A percentile compares a stretch with the other conserved stretches of the same genome.
phyloP scores from a whole-genome alignment of 2,113 vertebrate genomes.

The Apaloderma vittatum region DNA sequence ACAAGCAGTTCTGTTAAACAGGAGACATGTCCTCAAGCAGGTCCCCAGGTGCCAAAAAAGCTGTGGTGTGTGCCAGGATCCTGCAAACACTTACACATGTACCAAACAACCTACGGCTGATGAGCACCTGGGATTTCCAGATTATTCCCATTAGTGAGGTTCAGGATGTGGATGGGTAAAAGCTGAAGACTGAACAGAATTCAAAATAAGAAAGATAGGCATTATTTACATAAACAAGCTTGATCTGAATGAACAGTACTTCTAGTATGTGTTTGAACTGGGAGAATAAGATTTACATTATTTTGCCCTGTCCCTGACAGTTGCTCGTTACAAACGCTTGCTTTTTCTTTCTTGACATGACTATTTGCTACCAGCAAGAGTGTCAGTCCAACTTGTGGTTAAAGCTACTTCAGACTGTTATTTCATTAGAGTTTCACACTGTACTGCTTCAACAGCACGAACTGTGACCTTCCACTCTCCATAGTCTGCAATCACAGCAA shows the following conservation, averaged over 20 bases:
- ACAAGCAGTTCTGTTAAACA: not conserved
- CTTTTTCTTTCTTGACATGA: not conserved
- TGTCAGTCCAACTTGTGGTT: not conserved
- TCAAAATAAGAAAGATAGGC: not conserved
- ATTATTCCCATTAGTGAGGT: not conserved
- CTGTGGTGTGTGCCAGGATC: not conserved
- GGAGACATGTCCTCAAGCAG: not conserved
- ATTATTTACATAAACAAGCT: fast-evolving
- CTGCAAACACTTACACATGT: not conserved
- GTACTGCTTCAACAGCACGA: not conserved
- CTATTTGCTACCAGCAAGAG: not conserved
- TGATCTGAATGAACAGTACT: not conserved
- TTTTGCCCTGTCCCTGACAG: not conserved
- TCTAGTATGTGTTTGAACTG: not conserved
- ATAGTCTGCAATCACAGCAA: not conserved
- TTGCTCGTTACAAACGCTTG: not conserved
- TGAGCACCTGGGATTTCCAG: not conserved
- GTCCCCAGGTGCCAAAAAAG: not conserved
- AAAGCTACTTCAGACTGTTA: not conserved
- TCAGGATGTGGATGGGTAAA: not conserved
- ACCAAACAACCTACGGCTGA: not conserved
- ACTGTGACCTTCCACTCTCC: not conserved
- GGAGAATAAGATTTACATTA: not conserved
- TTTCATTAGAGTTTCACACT: not conserved
- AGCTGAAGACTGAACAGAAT: not conserved